phyloP scores from a whole-genome alignment of 1,140 invertebrate species.

The Caenorhabditis tropicalis region DNA sequence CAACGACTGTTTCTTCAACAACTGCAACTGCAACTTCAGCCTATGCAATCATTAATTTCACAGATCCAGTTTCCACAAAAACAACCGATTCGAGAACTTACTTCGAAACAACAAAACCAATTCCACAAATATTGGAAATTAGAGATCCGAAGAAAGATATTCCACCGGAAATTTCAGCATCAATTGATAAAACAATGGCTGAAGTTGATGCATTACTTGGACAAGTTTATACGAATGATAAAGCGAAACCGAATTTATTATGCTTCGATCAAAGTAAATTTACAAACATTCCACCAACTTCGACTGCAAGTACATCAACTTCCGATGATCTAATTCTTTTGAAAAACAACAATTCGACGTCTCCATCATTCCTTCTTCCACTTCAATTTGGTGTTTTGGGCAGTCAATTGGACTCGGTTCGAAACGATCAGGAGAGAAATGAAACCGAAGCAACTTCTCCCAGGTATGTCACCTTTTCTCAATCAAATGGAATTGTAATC shows the following conservation, averaged over 20 bases:
- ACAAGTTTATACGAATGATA: conserved; percentile 23
- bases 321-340: background rate
- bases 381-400: conserved; percentile 22
- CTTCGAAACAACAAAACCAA: background rate
- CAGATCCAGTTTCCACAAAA: conserved; percentile 7
- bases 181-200: conserved; percentile 35
- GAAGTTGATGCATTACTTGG: conserved; percentile 41
- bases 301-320: conserved; percentile 47
- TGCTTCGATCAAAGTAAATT: conserved; percentile 37
- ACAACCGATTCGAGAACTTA: background rate
- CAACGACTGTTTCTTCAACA: background rate
- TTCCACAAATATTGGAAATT: background rate
- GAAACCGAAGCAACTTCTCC: conserved; percentile 31
- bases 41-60: conserved; percentile 26
- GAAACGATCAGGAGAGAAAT: background rate
- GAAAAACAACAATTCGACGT: conserved; percentile 25
- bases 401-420: conserved; percentile 27
- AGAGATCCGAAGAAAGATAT: conserved; percentile 29
- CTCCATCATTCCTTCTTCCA: conserved; percentile 43
- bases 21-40: background rate
- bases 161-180: conserved; percentile 10
- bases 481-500: too few species aligned
- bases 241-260: background rate
- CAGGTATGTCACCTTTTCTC: conserved; percentile 1
- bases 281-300: conserved; percentile 12